Percentiles rank a stretch among this genome's conserved stretches.
Evolutionary conservation across 2,797 vertebrate species (phyloP).

Genomic region (Xenops minutus): DNA sequence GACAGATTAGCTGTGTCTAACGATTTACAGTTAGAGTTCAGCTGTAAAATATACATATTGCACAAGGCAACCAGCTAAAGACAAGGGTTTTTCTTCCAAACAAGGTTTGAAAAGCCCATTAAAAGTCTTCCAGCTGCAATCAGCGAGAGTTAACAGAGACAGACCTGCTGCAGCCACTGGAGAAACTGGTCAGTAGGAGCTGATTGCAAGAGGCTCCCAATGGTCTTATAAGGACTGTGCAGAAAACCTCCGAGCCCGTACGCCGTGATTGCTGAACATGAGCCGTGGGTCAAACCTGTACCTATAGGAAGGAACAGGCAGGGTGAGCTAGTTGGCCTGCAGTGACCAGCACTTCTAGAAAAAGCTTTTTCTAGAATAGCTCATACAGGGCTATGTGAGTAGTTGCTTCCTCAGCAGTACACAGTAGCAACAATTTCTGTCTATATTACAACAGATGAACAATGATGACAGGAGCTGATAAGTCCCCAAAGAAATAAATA

Average conservation of each 20-base stretch:
- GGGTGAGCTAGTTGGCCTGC: not conserved
- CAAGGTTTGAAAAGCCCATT: constrained; percentile 55
- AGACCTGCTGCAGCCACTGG: constrained; percentile 67
- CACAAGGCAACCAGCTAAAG: constrained; percentile 69
- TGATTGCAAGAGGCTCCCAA: not conserved
- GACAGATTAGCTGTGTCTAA: constrained; percentile 52
- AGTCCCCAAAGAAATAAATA: not conserved
- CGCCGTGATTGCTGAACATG: constrained; percentile 82
- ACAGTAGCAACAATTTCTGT: not conserved
- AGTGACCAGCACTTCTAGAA: not conserved
- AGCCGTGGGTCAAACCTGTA: constrained; percentile 89
- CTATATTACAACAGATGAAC: not conserved
- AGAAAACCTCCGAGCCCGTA: constrained; percentile 76
- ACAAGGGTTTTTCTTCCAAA: constrained; percentile 48
- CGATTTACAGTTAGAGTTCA: constrained; percentile 60
- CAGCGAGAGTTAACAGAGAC: constrained; percentile 34
- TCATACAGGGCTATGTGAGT: not conserved
- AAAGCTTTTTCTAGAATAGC: not conserved
- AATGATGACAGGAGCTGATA: not conserved
- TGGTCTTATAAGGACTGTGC: constrained; percentile 70
- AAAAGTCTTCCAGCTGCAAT: constrained; percentile 60
- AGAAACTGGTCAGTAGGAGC: constrained; percentile 41
- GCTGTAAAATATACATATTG: constrained; percentile 67
- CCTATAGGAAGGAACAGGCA: constrained; percentile 56
- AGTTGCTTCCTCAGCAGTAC: not conserved